A percentile compares a stretch with the other conserved stretches of the same genome.
These are phyloP conservation scores for Steromphala cineraria DNA, from an alignment of 2,888 invertebrate species.

Conservation along the genomic window DNA sequence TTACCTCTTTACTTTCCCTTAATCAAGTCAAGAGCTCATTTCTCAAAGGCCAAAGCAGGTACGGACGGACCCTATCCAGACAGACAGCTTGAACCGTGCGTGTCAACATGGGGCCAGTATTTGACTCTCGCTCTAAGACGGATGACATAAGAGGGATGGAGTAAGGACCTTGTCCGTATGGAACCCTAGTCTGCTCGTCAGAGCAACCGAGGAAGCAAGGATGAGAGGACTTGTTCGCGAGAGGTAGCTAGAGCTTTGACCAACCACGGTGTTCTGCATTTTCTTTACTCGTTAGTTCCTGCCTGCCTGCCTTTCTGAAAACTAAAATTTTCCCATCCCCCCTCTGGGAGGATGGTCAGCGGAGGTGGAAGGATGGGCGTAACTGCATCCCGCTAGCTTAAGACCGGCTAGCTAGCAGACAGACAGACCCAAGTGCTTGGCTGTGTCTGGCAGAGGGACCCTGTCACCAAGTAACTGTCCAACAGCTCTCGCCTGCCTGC, in stretches of 20 bases:
- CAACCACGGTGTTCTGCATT: slow-evolving; percentile 3
- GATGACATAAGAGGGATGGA: slow-evolving; percentile 7
- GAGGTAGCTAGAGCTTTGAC: background rate
- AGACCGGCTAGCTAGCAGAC: background rate
- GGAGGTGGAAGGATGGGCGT: background rate
- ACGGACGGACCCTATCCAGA: slow-evolving; percentile 10
- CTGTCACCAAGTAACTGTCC: background rate
- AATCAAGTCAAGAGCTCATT: slow-evolving; percentile 21
- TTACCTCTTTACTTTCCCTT: slow-evolving; percentile 18
- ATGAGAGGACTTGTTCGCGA: background rate
- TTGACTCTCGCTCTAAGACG: slow-evolving; percentile 9
- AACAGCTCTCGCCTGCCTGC: background rate
- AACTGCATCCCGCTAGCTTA: background rate
- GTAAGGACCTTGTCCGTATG: background rate
- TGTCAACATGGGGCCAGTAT: slow-evolving; percentile 5
- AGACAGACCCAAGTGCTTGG: slow-evolving; percentile 3
- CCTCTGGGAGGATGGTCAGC: too few species aligned
- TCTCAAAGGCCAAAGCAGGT: slow-evolving; percentile 20
- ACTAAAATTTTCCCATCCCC: background rate
- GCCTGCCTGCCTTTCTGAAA: slow-evolving; percentile 13
- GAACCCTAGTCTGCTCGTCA: background rate
- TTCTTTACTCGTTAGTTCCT: slow-evolving; percentile 7
- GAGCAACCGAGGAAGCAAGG: background rate
- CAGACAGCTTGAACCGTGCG: slow-evolving; percentile 1
- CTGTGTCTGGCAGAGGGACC: background rate